Conservation (phyloP, 1,140 invertebrate species). For the Apocrypta bakeri region DNA sequence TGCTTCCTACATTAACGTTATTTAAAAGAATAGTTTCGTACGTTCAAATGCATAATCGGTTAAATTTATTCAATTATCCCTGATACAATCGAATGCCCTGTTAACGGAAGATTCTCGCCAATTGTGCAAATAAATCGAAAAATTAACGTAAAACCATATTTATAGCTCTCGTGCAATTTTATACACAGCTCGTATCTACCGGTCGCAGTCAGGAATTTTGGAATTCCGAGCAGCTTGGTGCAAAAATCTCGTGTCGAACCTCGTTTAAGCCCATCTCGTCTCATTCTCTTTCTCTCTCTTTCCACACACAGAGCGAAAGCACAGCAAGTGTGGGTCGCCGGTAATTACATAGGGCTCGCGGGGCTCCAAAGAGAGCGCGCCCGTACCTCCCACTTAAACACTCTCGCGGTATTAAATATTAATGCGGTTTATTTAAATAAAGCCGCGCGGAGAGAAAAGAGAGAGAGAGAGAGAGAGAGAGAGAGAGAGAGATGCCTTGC, state of each 20-base stretch:
- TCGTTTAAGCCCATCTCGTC: slow-evolving; percentile 6
- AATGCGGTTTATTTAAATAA: slow-evolving; percentile 69
- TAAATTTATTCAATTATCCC: too few species aligned
- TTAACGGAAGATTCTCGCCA: too few species aligned
- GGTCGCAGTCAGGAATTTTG: neutral
- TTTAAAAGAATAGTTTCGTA: too few species aligned
- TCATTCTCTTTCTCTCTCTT: neutral
- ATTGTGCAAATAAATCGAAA: too few species aligned
- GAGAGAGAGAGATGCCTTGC: slow-evolving; percentile 26
- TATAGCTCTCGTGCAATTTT: neutral
- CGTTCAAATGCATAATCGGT: too few species aligned
- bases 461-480: neutral
- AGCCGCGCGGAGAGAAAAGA: slow-evolving; percentile 38
- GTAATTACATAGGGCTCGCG: slow-evolving; percentile 66
- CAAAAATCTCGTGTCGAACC: slow-evolving; percentile 1
- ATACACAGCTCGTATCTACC: too few species aligned
- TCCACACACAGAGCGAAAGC: neutral
- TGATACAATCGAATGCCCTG: too few species aligned
- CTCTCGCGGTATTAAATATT: slow-evolving; percentile 66
- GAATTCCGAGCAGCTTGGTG: neutral
- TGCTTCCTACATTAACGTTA: too few species aligned
- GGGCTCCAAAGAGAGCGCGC: slow-evolving; percentile 42
- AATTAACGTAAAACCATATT: neutral
- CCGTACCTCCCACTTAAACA: slow-evolving; percentile 67
- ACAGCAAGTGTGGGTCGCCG: slow-evolving; percentile 56